phyloP scores from a whole-genome alignment of 1,140 invertebrate genomes.

The Tetranychus cinnabarinus region DNA sequence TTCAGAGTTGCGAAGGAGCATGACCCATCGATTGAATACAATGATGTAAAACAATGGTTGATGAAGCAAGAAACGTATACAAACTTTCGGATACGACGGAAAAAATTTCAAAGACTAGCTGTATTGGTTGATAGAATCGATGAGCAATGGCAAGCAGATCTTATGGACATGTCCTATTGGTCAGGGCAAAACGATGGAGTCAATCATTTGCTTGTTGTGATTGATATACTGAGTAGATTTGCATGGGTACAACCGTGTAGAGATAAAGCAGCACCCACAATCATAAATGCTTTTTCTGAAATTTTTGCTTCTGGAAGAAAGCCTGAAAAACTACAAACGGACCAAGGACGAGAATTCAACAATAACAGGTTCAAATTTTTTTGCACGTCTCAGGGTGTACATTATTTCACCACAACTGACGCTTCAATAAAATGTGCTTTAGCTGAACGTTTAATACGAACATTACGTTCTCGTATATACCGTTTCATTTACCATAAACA shows the following conservation, averaged over 20 bases:
- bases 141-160: background rate
- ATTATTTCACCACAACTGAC: conserved; percentile 21
- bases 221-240: background rate
- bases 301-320: background rate
- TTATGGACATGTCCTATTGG: background rate
- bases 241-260: background rate
- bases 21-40: background rate
- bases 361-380: conserved; percentile 14
- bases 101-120: background rate
- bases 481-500: background rate
- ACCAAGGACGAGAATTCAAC: conserved; percentile 4
- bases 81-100: background rate
- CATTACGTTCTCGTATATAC: conserved; percentile 16
- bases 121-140: background rate
- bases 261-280: background rate
- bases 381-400: conserved; percentile 18
- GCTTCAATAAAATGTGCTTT: conserved; percentile 21
- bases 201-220: background rate
- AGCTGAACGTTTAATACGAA: conserved; percentile 24
- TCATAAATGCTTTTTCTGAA: background rate
- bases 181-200: background rate
- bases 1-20: background rate
- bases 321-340: conserved; percentile 3
- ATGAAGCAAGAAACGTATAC: background rate
- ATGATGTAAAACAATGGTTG: background rate